A percentile compares a stretch with the other conserved stretches of the same genome.
These are phyloP conservation scores for Cyrtorhinus lividipennis DNA, from an alignment of 1,140 invertebrate species.

Conservation along the genomic window DNA sequence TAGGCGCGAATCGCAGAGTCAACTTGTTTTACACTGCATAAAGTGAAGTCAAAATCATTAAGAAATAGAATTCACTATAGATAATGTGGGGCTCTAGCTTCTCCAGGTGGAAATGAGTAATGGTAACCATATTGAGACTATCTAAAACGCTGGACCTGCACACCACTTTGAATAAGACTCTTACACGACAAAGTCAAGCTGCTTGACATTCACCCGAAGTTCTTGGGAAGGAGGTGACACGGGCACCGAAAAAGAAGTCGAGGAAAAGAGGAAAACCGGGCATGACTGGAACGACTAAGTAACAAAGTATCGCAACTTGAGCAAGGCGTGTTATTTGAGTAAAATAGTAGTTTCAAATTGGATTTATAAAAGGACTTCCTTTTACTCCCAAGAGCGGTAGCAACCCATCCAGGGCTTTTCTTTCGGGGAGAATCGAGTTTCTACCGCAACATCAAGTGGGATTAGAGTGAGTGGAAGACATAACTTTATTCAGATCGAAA, in stretches of 20 bases:
- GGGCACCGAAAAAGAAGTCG: neutral
- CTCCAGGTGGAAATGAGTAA: no score
- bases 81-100: no score
- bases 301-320: neutral
- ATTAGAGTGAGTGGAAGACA: no score
- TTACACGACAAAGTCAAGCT: no score
- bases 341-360: neutral
- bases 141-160: no score
- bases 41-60: no score
- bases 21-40: no score
- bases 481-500: no score
- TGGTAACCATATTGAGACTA: no score
- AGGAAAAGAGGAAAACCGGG: neutral
- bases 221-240: neutral
- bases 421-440: neutral
- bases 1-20: no score
- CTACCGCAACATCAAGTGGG: neutral
- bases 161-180: no score
- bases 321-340: neutral
- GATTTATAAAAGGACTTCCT: neutral
- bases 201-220: neutral
- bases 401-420: neutral
- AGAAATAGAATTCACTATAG: no score
- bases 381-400: neutral
- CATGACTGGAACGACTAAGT: neutral